These are phyloP conservation scores for Nyctereutes procyonoides DNA, from an alignment of 2,113 vertebrate species.

Conservation along the genomic window DNA sequence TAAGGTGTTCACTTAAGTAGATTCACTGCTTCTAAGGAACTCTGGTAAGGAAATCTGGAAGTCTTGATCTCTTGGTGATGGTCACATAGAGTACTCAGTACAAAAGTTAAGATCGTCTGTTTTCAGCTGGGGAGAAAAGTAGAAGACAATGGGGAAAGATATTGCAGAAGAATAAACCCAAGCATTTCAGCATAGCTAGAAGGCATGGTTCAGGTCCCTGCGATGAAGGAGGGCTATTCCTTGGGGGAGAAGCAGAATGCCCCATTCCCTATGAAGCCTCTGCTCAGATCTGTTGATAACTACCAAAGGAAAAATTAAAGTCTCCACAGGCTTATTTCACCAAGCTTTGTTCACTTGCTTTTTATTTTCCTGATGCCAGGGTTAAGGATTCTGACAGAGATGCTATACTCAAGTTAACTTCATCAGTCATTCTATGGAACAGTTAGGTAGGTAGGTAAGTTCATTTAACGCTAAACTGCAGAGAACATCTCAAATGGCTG, in stretches of 20 bases:
- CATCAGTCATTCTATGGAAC: neutral
- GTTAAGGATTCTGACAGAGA: conserved; percentile 51
- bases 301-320: conserved; percentile 38
- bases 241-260: neutral
- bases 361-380: conserved; percentile 19
- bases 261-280: neutral
- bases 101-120: conserved; percentile 4
- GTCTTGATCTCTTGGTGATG: neutral
- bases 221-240: neutral
- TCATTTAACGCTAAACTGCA: conserved; percentile 41
- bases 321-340: conserved; percentile 2
- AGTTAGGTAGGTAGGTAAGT: neutral
- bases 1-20: neutral
- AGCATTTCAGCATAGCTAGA: conserved; percentile 8
- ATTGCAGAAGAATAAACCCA: neutral
- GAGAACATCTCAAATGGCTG: neutral
- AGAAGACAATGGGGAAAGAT: neutral
- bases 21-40: neutral
- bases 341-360: conserved; percentile 15
- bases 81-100: neutral
- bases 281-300: neutral
- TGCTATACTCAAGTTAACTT: neutral
- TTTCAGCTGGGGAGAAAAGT: conserved; percentile 31
- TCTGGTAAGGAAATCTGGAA: neutral
- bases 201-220: neutral